Evolutionary conservation across 1,140 invertebrate genomes (phyloP).

Genomic region (Eriosoma lanigerum): DNA sequence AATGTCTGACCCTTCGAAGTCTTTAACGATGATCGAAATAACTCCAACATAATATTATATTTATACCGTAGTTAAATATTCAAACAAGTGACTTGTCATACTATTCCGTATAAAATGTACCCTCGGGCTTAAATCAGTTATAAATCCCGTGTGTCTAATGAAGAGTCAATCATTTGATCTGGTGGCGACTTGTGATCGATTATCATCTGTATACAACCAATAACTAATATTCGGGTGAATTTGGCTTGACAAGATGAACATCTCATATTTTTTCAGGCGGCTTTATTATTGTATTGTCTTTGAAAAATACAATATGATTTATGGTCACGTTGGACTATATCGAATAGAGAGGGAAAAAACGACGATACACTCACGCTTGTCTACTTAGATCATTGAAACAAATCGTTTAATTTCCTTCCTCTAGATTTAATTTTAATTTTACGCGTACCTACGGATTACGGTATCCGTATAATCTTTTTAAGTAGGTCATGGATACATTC

Average conservation of each 20-base stretch:
- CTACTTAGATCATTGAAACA: not conserved
- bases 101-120: not conserved
- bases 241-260: constrained; percentile 5
- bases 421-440: too few species aligned
- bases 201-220: not conserved
- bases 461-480: too few species aligned
- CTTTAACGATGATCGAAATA: too few species aligned
- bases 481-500: too few species aligned
- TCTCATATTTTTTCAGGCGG: constrained; percentile 21
- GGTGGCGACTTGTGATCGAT: constrained; percentile 43
- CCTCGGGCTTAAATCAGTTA: not conserved
- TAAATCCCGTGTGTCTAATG: not conserved
- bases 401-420: not conserved
- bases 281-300: constrained; percentile 35
- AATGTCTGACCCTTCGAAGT: too few species aligned
- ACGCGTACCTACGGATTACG: too few species aligned
- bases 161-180: constrained; percentile 34
- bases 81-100: too few species aligned
- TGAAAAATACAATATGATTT: constrained; percentile 28
- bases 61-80: too few species aligned
- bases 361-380: not conserved
- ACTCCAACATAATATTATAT: too few species aligned
- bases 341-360: not conserved
- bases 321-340: not conserved
- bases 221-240: not conserved